phyloP scores from a whole-genome alignment of 2,113 vertebrate species.

The Ifrita kowaldi region DNA sequence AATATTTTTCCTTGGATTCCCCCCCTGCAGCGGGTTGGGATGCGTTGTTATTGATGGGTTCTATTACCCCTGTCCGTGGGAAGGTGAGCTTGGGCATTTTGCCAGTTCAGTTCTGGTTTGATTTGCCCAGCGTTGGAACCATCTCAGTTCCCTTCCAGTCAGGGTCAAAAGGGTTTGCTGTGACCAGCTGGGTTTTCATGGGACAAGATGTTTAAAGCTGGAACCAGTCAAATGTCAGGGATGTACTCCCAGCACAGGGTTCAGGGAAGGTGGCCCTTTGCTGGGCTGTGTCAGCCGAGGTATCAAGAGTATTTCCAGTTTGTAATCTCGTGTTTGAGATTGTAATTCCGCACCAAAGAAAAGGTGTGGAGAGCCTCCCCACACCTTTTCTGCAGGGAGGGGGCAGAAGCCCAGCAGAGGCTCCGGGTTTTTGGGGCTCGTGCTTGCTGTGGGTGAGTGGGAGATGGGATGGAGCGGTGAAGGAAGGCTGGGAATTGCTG shows the following conservation, averaged over 20 bases:
- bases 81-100: accelerated
- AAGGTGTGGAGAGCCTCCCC: background rate
- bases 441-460: accelerated
- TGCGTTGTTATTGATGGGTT: accelerated
- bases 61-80: accelerated
- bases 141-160: background rate
- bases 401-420: background rate
- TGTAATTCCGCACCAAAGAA: background rate
- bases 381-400: background rate
- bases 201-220: background rate
- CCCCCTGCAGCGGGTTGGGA: accelerated
- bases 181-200: background rate
- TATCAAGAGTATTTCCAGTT: background rate
- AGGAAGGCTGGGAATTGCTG: background rate
- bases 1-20: background rate
- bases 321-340: background rate
- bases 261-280: background rate
- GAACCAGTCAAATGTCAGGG: background rate
- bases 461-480: accelerated
- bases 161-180: background rate
- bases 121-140: accelerated
- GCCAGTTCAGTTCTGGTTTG: background rate
- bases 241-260: accelerated
- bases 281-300: accelerated
- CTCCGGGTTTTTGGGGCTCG: accelerated